These are phyloP conservation scores for Nyleta sp. DNA, from an alignment of 2,888 invertebrate genomes.

Conservation along the genomic window DNA sequence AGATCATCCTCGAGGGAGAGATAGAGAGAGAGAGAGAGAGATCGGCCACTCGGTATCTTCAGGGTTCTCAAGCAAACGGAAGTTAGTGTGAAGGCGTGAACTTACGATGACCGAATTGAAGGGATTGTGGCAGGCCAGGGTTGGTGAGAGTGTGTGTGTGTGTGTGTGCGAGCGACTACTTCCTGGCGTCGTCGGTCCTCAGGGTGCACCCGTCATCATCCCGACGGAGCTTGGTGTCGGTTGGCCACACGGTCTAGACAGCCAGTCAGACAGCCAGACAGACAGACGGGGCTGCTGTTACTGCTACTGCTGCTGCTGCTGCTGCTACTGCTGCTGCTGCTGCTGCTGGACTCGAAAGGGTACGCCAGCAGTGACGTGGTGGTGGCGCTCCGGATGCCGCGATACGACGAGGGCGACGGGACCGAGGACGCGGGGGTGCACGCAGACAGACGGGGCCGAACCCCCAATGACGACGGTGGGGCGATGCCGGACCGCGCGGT, in stretches of 20 bases:
- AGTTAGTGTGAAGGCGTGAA: slow-evolving; percentile 62
- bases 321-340: slow-evolving; percentile 41
- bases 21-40: no score
- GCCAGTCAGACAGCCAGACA: slow-evolving; percentile 74
- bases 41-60: no score
- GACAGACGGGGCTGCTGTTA: slow-evolving; percentile 73
- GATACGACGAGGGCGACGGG: slow-evolving; percentile 45
- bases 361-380: slow-evolving; percentile 59
- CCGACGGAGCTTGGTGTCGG: slow-evolving; percentile 62
- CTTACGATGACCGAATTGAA: slow-evolving; percentile 82
- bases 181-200: slow-evolving; percentile 70
- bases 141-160: slow-evolving; percentile 60
- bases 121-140: slow-evolving; percentile 82
- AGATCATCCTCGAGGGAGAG: no score
- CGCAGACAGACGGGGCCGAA: slow-evolving; percentile 59
- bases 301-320: slow-evolving; percentile 70
- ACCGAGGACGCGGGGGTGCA: slow-evolving; percentile 60
- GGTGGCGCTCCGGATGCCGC: slow-evolving; percentile 63
- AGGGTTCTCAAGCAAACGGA: neutral
- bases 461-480: slow-evolving; percentile 55
- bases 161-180: slow-evolving; percentile 70
- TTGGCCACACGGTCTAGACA: slow-evolving; percentile 27
- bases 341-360: slow-evolving; percentile 51
- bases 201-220: slow-evolving; percentile 76
- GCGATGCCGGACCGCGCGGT: slow-evolving; percentile 38